These are phyloP conservation scores for Phthorimaea operculella DNA, from an alignment of 1,140 invertebrate species.

Conservation along the genomic window DNA sequence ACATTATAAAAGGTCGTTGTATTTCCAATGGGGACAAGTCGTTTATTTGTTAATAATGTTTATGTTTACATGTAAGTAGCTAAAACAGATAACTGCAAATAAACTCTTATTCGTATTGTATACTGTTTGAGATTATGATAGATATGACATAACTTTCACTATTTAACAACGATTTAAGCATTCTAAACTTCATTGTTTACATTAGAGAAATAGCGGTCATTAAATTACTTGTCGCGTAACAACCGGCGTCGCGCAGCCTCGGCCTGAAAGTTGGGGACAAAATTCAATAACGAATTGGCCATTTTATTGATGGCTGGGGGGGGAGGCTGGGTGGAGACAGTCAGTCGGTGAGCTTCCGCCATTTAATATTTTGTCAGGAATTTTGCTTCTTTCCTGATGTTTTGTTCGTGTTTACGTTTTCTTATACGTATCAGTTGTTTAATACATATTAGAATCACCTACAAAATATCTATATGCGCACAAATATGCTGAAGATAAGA, in stretches of 20 bases:
- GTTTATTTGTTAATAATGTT: constrained; percentile 36
- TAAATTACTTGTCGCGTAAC: constrained; percentile 49
- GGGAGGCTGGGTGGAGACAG: constrained; percentile 61
- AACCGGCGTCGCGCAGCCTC: constrained; percentile 61
- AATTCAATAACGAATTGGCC: constrained; percentile 69
- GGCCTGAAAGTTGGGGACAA: constrained; percentile 53
- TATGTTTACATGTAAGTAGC: constrained; percentile 46
- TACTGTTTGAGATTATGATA: constrained; percentile 42
- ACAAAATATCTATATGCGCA: constrained; percentile 1
- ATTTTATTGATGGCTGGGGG: constrained; percentile 68
- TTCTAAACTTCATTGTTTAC: constrained; percentile 51
- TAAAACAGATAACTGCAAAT: constrained; percentile 26
- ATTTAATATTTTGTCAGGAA: constrained; percentile 42
- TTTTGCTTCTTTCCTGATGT: constrained; percentile 32
- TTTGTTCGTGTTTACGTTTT: constrained; percentile 27
- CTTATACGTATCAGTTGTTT: not conserved
- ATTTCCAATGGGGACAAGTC: constrained; percentile 27
- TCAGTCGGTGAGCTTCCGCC: constrained; percentile 49
- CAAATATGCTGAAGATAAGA: not conserved
- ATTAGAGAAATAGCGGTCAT: constrained; percentile 43
- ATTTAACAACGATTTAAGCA: constrained; percentile 34
- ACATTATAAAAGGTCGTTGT: constrained; percentile 32
- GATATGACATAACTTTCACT: constrained; percentile 65
- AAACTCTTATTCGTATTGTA: constrained; percentile 34
- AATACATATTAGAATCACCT: not conserved